A percentile compares a stretch with the other conserved stretches of the same genome.
phyloP scores from a whole-genome alignment of 1,140 invertebrate genomes.

The Drusus annulatus region DNA sequence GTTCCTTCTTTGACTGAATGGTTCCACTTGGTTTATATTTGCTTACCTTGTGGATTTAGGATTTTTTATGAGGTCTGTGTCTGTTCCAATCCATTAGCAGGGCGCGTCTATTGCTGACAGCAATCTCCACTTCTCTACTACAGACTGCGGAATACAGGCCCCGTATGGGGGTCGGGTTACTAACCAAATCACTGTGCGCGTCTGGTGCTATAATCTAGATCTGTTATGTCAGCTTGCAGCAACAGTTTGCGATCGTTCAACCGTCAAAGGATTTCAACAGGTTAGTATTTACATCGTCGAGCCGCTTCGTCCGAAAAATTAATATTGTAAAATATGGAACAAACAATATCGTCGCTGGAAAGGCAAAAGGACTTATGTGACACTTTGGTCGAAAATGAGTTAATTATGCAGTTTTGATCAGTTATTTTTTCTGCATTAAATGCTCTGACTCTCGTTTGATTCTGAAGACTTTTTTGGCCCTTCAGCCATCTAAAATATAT shows the following conservation, averaged over 20 bases:
- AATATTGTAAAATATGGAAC: too few species aligned
- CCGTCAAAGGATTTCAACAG: too few species aligned
- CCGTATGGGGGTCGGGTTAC: constrained; percentile 2
- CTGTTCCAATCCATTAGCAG: constrained; percentile 15
- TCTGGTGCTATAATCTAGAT: not conserved
- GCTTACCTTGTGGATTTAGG: not conserved
- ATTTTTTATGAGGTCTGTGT: not conserved
- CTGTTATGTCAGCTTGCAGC: not conserved
- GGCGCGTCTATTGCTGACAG: constrained; percentile 19
- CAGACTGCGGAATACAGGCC: not conserved
- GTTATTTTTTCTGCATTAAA: too few species aligned
- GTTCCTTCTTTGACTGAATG: not conserved
- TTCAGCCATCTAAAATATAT: too few species aligned
- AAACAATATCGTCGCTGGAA: too few species aligned
- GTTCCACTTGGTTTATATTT: not conserved
- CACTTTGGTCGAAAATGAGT: too few species aligned
- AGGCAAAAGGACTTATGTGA: too few species aligned
- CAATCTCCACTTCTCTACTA: not conserved
- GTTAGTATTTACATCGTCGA: not conserved
- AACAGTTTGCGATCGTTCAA: not conserved
- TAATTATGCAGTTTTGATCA: too few species aligned
- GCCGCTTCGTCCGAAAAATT: too few species aligned
- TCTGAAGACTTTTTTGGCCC: too few species aligned
- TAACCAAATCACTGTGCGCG: not conserved
- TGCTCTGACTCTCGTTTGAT: too few species aligned